A percentile compares a stretch with the other conserved stretches of the same genome.
These are phyloP conservation scores for Limnephilus rhombicus DNA, from an alignment of 2,888 invertebrate species.

Conservation along the genomic window DNA sequence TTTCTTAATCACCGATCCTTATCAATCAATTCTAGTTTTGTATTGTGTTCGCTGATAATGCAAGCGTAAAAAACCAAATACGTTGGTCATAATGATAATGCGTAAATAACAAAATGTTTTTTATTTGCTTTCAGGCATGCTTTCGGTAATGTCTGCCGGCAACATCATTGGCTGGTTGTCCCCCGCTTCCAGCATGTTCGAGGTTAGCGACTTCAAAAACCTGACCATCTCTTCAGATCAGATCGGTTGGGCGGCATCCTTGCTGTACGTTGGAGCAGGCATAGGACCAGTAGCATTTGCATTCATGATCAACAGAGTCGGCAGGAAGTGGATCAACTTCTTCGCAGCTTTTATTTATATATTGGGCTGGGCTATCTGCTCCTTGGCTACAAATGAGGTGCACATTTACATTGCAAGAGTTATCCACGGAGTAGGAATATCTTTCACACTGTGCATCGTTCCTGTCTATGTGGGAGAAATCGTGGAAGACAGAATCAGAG, in stretches of 20 bases:
- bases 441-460: slow-evolving; percentile 47
- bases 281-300: slow-evolving; percentile 42
- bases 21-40: background rate
- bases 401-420: slow-evolving; percentile 69
- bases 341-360: slow-evolving; percentile 33
- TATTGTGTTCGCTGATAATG: background rate
- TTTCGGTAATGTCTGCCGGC: slow-evolving; percentile 67
- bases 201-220: slow-evolving; percentile 67
- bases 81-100: background rate
- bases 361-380: slow-evolving; percentile 28
- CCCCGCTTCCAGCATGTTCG: slow-evolving; percentile 69
- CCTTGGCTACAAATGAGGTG: slow-evolving; percentile 60
- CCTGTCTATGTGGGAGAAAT: slow-evolving; percentile 65
- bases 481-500: slow-evolving; percentile 60
- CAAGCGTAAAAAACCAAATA: background rate
- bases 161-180: slow-evolving; percentile 72
- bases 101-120: background rate
- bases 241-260: slow-evolving; percentile 70
- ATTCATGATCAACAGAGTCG: slow-evolving; percentile 31
- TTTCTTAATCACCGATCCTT: background rate
- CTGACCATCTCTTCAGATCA: slow-evolving; percentile 49
- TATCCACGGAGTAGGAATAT: slow-evolving; percentile 58
- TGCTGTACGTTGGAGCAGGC: slow-evolving; percentile 14
- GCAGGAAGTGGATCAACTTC: slow-evolving; percentile 59
- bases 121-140: slow-evolving; percentile 46